A percentile compares a stretch with the other conserved stretches of the same genome.
phyloP scores from a whole-genome alignment of 2,797 vertebrate species.

The Malacoraja senta region DNA sequence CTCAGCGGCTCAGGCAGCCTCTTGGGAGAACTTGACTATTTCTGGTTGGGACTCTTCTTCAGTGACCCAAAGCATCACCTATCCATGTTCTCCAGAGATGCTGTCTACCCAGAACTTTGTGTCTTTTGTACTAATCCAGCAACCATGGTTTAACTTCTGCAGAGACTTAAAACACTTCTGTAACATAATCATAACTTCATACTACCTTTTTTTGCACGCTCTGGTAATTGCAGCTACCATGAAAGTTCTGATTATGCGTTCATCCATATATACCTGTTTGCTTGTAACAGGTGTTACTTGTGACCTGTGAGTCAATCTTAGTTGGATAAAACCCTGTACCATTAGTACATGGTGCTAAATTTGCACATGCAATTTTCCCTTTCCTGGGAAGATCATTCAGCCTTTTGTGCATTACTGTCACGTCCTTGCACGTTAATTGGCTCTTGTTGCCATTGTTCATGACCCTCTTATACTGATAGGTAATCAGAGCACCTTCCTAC shows the following conservation, averaged over 20 bases:
- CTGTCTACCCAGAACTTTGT: no score
- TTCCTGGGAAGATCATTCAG: background rate
- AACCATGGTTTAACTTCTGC: background rate
- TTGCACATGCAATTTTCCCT: background rate
- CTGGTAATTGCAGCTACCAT: background rate
- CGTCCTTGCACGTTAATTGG: background rate
- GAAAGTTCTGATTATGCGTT: background rate
- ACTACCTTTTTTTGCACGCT: background rate
- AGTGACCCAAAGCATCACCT: no score
- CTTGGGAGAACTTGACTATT: no score
- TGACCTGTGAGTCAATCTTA: background rate
- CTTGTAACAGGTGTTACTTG: background rate
- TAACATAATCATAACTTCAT: background rate
- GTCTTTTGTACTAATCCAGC: background rate
- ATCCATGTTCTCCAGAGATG: no score
- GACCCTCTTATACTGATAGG: background rate
- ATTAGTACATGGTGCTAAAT: background rate
- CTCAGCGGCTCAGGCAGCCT: no score
- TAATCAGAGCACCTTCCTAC: background rate
- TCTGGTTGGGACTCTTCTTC: no score
- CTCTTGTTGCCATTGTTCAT: no score
- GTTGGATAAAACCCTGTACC: background rate
- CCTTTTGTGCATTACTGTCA: background rate
- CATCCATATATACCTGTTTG: background rate
- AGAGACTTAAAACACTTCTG: background rate